Base-by-base conservation (phyloP, 2,888 invertebrate genomes). In the Peribatodes rhomboidaria region DNA sequence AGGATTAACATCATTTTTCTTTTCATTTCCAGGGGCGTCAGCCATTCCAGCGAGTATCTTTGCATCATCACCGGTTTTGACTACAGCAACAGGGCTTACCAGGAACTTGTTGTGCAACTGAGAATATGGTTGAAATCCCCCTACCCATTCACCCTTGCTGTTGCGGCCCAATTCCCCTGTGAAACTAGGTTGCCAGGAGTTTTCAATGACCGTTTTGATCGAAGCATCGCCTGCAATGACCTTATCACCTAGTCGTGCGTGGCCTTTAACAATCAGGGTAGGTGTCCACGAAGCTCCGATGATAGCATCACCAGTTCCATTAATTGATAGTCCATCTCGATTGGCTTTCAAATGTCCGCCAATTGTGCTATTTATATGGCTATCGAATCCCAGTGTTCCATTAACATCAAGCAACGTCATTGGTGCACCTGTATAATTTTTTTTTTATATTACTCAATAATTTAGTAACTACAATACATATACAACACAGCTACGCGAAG, bases 221-320 rank as follows among this genome's bases (percentile, higher is more conserved):
- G 47, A 47, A 14, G 47, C 47, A 8, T 47, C 47, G n/a, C 47
- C 47, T 1, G 47, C 47, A 3, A 47, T 27, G 27, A 31, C 10
- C 14, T 14, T 31, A 9, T 31, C 31, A 4, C 47, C 47, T 0
- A 47, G 9, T 1, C 10, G 1, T 1, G 47, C 47, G 8, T 47
- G 47, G 1, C 47, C 47, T 1, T 8, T 6, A 14, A 31, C 47
- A 14, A 47, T 9, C 14, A 47, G 14, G 14, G 27, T 47, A 1
- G 47, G 47, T 14, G 27, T 14, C 47, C 47, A 47, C 9, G 47
- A 47, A 13, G 47, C 47, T 31, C 47, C 47, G 10, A 47, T 31
- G 31, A 47, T 31, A 8, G 31, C 31, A 1, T n/a, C n/a, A 9
- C 14, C 47, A 14, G 27, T 31, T 3, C 31, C 31, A 11, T 47